Percentiles rank a stretch among this genome's conserved stretches.
Evolutionary conservation across 2,888 invertebrate species (phyloP).

Genomic region (Andrena hattorfiana): DNA sequence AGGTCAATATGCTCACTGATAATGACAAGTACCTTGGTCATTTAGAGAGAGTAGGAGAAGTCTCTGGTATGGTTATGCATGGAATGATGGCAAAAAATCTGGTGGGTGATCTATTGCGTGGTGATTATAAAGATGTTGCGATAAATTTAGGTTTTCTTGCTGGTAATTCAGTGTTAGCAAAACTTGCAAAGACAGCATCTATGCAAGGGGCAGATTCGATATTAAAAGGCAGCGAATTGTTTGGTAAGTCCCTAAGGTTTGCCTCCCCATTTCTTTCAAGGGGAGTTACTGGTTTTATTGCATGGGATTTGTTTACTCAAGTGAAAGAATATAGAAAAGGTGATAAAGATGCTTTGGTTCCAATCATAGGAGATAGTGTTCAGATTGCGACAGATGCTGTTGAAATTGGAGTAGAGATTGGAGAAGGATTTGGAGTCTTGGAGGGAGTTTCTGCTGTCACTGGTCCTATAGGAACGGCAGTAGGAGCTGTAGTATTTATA

Average conservation of each 20-base stretch:
- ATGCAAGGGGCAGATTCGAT: too few relatives aligned
- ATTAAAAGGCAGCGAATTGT: background rate
- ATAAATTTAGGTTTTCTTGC: too few relatives aligned
- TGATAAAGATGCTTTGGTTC: background rate
- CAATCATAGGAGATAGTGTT: background rate
- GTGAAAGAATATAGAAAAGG: background rate
- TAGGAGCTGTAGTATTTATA: background rate
- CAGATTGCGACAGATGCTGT: background rate
- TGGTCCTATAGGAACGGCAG: background rate
- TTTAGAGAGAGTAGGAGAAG: too few relatives aligned
- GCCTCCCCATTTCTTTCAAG: background rate
- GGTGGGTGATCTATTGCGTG: too few relatives aligned
- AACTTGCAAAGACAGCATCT: too few relatives aligned
- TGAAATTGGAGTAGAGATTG: background rate
- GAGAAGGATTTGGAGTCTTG: background rate
- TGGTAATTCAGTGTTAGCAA: too few relatives aligned
- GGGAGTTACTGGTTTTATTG: background rate
- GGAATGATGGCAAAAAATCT: too few relatives aligned
- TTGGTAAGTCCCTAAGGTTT: background rate
- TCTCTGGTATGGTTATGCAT: too few relatives aligned
- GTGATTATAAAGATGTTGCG: too few relatives aligned
- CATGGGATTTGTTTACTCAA: background rate
- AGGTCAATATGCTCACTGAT: too few relatives aligned
- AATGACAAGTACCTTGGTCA: too few relatives aligned
- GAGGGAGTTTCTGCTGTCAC: conserved; percentile 3